These are phyloP conservation scores for Sarcophilus harrisii DNA, from an alignment of 2,797 vertebrate species.

Conservation along the genomic window DNA sequence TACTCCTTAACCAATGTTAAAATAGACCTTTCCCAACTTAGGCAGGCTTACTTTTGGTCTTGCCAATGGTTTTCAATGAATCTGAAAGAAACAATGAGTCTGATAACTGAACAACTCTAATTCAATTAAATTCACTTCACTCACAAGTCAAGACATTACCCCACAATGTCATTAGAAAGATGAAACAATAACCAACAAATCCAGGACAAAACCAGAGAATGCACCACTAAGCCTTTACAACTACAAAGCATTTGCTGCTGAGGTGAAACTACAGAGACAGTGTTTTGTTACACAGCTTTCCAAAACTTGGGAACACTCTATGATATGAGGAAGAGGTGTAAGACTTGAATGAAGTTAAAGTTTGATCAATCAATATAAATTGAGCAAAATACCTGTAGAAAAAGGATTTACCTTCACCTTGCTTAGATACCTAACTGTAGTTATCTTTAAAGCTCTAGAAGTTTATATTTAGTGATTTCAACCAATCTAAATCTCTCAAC, in stretches of 20 bases:
- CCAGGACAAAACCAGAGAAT: not conserved
- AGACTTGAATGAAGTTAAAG: not conserved
- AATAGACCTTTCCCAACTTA: not conserved
- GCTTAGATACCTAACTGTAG: conserved; percentile 35
- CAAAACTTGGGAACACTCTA: not conserved
- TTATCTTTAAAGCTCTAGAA: conserved; percentile 37
- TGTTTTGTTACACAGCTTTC: not conserved
- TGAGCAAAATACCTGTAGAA: not conserved
- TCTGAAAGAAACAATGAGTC: not conserved
- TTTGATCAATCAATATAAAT: not conserved
- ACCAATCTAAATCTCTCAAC: conserved; percentile 4
- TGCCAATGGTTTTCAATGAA: not conserved
- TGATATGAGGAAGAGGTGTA: not conserved
- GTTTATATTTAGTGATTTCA: conserved; percentile 36
- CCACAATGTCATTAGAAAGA: no score
- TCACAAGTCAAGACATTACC: no score
- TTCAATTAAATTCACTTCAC: not conserved
- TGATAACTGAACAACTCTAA: not conserved
- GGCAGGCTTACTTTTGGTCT: not conserved
- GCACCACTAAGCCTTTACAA: not conserved
- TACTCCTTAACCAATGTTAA: not conserved
- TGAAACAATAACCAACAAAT: no score
- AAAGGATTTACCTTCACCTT: conserved; percentile 33
- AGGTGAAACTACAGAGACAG: not conserved
- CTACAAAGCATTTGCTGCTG: not conserved